Base-by-base conservation (phyloP, 2,888 invertebrate species). In the Synergus laeviventris region DNA sequence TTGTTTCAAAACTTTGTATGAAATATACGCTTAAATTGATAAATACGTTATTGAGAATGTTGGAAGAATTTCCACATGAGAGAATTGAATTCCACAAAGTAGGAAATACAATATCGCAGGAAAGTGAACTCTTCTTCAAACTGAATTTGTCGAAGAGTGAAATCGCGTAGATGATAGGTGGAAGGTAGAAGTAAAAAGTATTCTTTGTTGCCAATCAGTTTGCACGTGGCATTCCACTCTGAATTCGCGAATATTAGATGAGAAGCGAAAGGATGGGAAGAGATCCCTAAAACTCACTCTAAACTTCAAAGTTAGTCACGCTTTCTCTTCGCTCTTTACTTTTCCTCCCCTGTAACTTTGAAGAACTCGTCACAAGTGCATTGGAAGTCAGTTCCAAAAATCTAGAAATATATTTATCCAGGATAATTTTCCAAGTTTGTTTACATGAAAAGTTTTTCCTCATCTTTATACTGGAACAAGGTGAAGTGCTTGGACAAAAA, bases 201-300 rank as follows among this genome's bases (percentile, higher is more conserved):
- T 70, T 70, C 49, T 70, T 49, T 70, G 45, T 49, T 49, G 24
- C 49, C 70, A 70, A 70, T 49, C 45, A 49, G 45, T 70, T 70
- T 70, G 31, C n/a, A 49, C 18, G 9, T 49, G 70, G 70, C 21
- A 70, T 70, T 70, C 16, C 70, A 31, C 70, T 49, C 24, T 24
- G 49, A 49, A 70, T 70, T 45, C 24, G 70, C 49, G 49, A 49
- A 70, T 70, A 70, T 70, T 70, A 49, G 70, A 49, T 31, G 70
- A 70, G 31, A 45, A 45, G 31, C 45, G 70, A n/a, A 70, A 70
- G 31, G 9, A 24, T 42, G 14, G 66, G 14, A 45, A 31, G 49
- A 70, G 24, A 36, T 24, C 11, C 49, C 85, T 87, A 84, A 84
- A 86, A 87, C 87, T 86, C 86, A 87, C 88, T 88, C 87, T 87